Percentiles rank a stretch among this genome's conserved stretches.
These are phyloP conservation scores for Escarpia spicata DNA, from an alignment of 2,888 invertebrate species.

Conservation along the genomic window DNA sequence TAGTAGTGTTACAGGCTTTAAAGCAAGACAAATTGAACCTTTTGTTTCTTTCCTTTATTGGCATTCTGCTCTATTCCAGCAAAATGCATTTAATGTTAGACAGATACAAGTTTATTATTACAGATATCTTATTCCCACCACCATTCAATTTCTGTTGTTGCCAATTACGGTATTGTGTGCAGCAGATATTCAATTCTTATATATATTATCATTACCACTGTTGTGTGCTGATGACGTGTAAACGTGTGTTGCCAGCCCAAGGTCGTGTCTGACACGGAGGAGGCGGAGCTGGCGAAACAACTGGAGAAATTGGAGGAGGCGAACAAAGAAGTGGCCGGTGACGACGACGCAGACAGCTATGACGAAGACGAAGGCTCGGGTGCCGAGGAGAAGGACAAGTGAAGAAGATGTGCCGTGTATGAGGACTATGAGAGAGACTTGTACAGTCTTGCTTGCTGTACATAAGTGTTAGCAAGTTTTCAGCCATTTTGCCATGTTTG, in stretches of 20 bases:
- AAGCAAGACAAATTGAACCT: too few species aligned
- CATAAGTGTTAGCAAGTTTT: neutral
- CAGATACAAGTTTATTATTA: too few species aligned
- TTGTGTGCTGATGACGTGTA: neutral
- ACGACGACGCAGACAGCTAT: constrained; percentile 58
- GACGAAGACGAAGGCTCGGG: constrained; percentile 10
- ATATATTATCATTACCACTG: neutral
- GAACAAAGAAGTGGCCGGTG: constrained; percentile 91
- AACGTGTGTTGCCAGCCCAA: constrained; percentile 77
- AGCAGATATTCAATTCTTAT: too few species aligned
- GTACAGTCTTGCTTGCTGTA: neutral
- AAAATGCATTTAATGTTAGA: too few species aligned
- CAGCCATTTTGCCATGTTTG: neutral
- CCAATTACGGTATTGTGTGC: too few species aligned
- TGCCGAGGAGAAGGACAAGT: neutral
- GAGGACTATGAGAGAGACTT: constrained; percentile 13
- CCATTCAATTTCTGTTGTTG: too few species aligned
- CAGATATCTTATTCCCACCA: too few species aligned
- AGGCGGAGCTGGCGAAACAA: constrained; percentile 91
- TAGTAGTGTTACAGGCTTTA: too few species aligned
- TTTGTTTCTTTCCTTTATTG: too few species aligned
- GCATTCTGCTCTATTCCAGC: too few species aligned
- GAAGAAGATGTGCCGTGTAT: neutral
- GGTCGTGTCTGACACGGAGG: constrained; percentile 97
- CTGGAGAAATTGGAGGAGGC: constrained; percentile 93